phyloP scores from a whole-genome alignment of 2,113 vertebrate species.

The Pavo muticus region DNA sequence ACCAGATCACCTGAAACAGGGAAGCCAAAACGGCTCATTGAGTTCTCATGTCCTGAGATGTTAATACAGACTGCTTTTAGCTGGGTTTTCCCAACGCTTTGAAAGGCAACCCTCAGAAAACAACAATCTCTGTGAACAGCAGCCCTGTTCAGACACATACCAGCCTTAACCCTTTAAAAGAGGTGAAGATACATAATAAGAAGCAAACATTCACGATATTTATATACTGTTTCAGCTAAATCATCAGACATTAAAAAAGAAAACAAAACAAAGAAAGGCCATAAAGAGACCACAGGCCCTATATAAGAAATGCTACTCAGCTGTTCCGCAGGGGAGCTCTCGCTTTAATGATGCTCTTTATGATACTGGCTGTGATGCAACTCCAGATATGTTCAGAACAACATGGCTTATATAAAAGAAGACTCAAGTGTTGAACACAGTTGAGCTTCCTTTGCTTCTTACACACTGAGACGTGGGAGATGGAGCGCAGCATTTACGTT shows the following conservation, averaged over 20 bases:
- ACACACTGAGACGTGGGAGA: fast-evolving
- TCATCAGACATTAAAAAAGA: fast-evolving
- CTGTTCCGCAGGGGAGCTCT: too few relatives aligned
- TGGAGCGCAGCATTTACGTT: fast-evolving
- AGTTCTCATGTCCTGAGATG: background rate
- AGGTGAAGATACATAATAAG: background rate
- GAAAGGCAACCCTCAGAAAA: background rate
- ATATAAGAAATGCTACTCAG: background rate
- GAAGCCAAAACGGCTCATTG: background rate
- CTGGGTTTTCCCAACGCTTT: background rate
- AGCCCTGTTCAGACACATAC: background rate
- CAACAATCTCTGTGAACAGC: fast-evolving
- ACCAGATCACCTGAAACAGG: constrained; percentile 18
- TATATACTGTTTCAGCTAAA: background rate
- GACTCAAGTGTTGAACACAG: background rate
- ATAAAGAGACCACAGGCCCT: too few relatives aligned
- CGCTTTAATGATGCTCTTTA: background rate
- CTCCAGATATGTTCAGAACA: background rate
- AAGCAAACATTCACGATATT: background rate
- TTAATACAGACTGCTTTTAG: background rate
- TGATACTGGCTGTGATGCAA: background rate
- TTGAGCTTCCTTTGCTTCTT: background rate
- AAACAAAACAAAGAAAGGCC: background rate
- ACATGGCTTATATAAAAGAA: background rate
- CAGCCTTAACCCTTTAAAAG: background rate